Evolutionary conservation across 2,888 invertebrate genomes (phyloP), one percentile per base, ranked within the genome.

Genomic region (Cheilosia variabilis): DNA sequence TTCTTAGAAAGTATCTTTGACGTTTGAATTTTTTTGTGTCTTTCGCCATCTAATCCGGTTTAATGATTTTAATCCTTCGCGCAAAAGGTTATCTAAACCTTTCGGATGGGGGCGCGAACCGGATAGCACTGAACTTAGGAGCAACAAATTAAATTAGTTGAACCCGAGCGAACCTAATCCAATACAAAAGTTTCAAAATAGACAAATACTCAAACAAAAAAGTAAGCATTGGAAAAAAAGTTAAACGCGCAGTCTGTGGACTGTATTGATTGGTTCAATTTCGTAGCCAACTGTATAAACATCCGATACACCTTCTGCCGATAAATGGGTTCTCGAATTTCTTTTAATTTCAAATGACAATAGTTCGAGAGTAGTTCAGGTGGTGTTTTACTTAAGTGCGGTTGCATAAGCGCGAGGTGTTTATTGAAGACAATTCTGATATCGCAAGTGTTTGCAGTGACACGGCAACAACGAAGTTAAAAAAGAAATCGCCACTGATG

Each of bases 141-240:
- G 10, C 10, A 45, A 15, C n/a, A 68, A 68, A 68, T 68, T 68
- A 19, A 57, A 68, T 55, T 68, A 68, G 53, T 57, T 45, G 9
- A 57, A 68, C 15, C 45, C 34, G 17, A 31, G 7, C 13, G 55
- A 15, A 9, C 6, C 27, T 66, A 27, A 66, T 66, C 43, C 66
- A 66, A 66, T 66, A 66, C 41, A 37, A 53, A 27, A 13, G 19
- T 22, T 37, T 37, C 13, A 37, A 50, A 13, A 19, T 50, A 50
- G 10, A 22, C 13, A 22, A 50, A 19, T 9, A 13, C 1, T 0
- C 50, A 13, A 37, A 37, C 4, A 13, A 13, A 37, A 4, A 37
- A 37, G 13, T 2, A 37, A 3, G 37, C 13, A 13, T 17, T 7
- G 7, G 17, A 47, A n/a, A 17, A n/a, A 45, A 17, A 19, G n/a